Evolutionary conservation across 2,888 invertebrate genomes (phyloP).

Genomic region (Lepidonotus clava): DNA sequence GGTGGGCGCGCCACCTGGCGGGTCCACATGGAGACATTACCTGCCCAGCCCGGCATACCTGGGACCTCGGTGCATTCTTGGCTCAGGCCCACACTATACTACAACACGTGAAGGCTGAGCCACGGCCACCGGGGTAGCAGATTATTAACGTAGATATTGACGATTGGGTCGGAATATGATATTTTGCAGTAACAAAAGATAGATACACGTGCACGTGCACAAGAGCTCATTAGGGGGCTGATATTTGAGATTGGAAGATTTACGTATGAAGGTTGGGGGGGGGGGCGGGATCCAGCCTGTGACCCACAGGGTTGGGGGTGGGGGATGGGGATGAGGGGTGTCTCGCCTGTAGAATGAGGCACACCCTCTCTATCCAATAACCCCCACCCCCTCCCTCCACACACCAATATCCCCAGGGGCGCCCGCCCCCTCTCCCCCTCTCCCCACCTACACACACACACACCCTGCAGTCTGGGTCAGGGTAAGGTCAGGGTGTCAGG

Average conservation of each 20-base stretch:
- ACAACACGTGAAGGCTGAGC: too few relatives aligned
- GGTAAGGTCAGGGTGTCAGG: neutral
- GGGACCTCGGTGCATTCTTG: too few relatives aligned
- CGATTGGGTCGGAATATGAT: neutral
- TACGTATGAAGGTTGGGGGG: neutral
- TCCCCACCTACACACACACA: neutral
- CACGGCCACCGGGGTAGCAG: neutral
- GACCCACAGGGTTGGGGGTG: neutral
- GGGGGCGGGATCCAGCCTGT: too few relatives aligned
- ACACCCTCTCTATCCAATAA: neutral
- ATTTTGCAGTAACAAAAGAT: neutral
- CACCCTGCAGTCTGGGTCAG: neutral
- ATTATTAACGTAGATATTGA: neutral
- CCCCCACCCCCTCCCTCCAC: neutral
- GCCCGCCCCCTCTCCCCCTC: neutral
- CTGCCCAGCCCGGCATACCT: too few relatives aligned
- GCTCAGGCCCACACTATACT: too few relatives aligned
- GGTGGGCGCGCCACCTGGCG: too few relatives aligned
- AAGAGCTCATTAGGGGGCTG: neutral
- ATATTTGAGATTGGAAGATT: neutral
- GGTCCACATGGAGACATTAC: too few relatives aligned
- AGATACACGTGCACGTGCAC: neutral
- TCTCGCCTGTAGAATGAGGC: conserved; percentile 11
- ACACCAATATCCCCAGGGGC: neutral
- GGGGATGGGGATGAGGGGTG: neutral